phyloP scores from a whole-genome alignment of 1,140 invertebrate species.

The Nephotettix cincticeps region DNA sequence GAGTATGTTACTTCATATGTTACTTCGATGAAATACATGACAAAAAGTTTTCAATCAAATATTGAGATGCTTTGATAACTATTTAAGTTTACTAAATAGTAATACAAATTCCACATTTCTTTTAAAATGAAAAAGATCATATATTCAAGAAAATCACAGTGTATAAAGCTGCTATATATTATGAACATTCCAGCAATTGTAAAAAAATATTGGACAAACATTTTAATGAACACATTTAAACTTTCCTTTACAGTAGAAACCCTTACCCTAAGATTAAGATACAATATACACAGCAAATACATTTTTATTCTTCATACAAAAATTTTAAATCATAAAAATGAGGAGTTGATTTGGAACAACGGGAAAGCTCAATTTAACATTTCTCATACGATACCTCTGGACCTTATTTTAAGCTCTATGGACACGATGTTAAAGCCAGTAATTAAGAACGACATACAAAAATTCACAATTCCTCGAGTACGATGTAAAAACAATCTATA shows the following conservation, averaged over 20 bases:
- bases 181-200: background rate
- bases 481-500: too few relatives aligned
- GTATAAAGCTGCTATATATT: background rate
- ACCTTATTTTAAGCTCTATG: too few relatives aligned
- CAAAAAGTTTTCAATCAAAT: background rate
- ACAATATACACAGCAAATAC: too few relatives aligned
- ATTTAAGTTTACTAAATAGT: background rate
- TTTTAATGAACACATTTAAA: background rate
- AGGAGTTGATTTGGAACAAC: background rate
- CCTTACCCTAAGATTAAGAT: too few relatives aligned
- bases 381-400: background rate
- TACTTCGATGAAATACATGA: background rate
- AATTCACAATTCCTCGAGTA: too few relatives aligned
- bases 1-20: background rate
- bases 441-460: too few relatives aligned
- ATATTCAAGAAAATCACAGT: background rate
- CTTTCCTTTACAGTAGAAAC: too few relatives aligned
- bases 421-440: too few relatives aligned
- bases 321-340: background rate
- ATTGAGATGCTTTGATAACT: background rate
- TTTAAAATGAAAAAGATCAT: background rate
- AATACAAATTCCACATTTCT: background rate
- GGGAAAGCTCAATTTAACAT: background rate
- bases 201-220: background rate
- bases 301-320: background rate